These are phyloP conservation scores for Hippocampus zosterae DNA, from an alignment of 2,113 vertebrate species.

Conservation along the genomic window DNA sequence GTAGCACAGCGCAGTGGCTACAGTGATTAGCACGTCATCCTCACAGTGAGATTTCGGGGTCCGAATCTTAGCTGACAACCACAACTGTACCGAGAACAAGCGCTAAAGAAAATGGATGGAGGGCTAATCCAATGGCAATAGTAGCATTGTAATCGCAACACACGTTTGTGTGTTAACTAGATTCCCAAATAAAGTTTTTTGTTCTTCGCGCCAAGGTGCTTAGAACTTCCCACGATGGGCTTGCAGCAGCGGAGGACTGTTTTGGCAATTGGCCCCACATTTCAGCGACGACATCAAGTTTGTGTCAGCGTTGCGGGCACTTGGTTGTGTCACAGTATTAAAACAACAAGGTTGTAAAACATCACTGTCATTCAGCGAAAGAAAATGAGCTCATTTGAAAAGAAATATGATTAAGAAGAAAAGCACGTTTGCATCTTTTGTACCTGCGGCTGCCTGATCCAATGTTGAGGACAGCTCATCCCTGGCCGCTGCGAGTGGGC, in stretches of 20 bases:
- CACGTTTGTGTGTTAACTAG: slow-evolving; percentile 14
- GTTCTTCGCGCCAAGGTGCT: slow-evolving; percentile 12
- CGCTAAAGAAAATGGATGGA: neutral
- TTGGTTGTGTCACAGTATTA: neutral
- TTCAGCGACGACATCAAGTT: slow-evolving; percentile 12
- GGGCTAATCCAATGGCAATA: no score
- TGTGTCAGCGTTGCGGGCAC: slow-evolving; percentile 6
- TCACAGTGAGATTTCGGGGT: no score
- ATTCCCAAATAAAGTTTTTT: slow-evolving; percentile 30
- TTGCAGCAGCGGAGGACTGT: slow-evolving; percentile 7
- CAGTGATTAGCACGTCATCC: no score
- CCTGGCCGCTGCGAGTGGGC: slow-evolving; percentile 13
- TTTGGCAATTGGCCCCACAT: slow-evolving; percentile 10
- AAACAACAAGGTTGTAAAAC: slow-evolving; percentile 19
- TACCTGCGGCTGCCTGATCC: slow-evolving; percentile 11
- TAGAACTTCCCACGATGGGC: slow-evolving; percentile 18
- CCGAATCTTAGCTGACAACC: no score
- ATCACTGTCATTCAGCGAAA: neutral
- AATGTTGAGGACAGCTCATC: slow-evolving; percentile 15
- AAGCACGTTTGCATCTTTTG: slow-evolving; percentile 4
- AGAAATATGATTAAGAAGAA: slow-evolving; percentile 5
- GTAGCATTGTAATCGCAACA: neutral
- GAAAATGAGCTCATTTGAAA: slow-evolving; percentile 25
- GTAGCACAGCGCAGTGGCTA: no score
- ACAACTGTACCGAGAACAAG: neutral